phyloP scores from a whole-genome alignment of 2,797 vertebrate genomes.

The Muraenolepis orangiensis region DNA sequence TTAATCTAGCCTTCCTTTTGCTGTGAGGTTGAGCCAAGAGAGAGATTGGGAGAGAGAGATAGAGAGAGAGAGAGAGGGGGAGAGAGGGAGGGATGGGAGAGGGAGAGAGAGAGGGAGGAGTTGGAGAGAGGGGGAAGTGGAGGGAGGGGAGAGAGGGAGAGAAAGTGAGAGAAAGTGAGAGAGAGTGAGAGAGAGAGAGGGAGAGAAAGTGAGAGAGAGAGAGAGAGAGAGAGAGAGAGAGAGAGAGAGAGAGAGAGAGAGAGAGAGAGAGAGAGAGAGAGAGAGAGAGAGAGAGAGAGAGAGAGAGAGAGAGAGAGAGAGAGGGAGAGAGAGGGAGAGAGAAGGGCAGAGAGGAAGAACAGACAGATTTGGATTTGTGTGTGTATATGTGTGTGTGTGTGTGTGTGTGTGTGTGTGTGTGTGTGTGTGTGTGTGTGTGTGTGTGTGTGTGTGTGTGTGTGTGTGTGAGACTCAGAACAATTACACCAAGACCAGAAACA shows the following conservation, averaged over 20 bases:
- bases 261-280: background rate
- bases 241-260: background rate
- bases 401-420: background rate
- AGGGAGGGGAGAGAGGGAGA: too few relatives aligned
- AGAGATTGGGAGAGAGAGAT: too few relatives aligned
- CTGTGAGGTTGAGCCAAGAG: too few relatives aligned
- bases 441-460: background rate
- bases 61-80: too few relatives aligned
- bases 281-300: background rate
- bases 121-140: too few relatives aligned
- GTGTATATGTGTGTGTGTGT: background rate
- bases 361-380: conserved; percentile 19
- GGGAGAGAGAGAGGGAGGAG: too few relatives aligned
- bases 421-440: background rate
- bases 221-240: background rate
- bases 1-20: too few relatives aligned
- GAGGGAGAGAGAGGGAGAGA: background rate
- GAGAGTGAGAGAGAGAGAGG: too few relatives aligned
- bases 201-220: too few relatives aligned
- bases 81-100: too few relatives aligned
- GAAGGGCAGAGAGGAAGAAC: conserved; percentile 25
- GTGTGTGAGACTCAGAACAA: background rate
- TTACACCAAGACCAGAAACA: background rate
- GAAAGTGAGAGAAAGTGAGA: too few relatives aligned
- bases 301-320: background rate